Percentiles rank a stretch among this genome's conserved stretches.
Evolutionary conservation across 1,140 invertebrate species (phyloP).

Genomic region (Drosophila yakuba): DNA sequence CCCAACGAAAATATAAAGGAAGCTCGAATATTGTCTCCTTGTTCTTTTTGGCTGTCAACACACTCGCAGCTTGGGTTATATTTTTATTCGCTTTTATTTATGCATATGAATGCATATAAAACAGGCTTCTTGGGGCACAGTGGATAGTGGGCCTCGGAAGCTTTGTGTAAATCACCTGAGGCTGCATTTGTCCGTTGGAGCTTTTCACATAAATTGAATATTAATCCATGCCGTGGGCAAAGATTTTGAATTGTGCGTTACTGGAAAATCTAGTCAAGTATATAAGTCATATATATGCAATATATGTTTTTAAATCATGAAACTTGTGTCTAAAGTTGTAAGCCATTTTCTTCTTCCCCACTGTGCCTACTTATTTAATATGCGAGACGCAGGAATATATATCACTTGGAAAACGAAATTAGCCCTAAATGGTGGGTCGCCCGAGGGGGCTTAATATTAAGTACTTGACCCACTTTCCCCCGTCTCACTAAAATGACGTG

Average conservation of each 20-base stretch:
- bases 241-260: neutral
- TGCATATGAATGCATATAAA: conserved; percentile 65
- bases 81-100: conserved; percentile 76
- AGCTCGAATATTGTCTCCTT: conserved; percentile 5
- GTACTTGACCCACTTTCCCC: conserved; percentile 50
- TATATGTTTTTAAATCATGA: neutral
- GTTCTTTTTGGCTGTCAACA: conserved; percentile 37
- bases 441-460: conserved; percentile 65
- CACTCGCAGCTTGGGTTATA: conserved; percentile 55
- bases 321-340: no score
- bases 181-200: no score
- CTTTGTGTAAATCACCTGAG: no score
- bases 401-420: conserved; percentile 70
- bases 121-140: conserved; percentile 19
- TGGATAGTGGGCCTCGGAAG: neutral
- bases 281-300: neutral
- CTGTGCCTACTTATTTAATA: conserved; percentile 63
- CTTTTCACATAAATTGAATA: no score
- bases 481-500: conserved; percentile 11
- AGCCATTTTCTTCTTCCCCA: conserved; percentile 6
- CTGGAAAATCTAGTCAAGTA: no score
- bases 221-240: neutral
- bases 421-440: conserved; percentile 67
- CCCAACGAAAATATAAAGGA: neutral
- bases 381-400: conserved; percentile 60